Percentiles rank a stretch among this genome's conserved stretches.
Conservation (phyloP, 2,797 vertebrate species). For the Meriones psammophilus region DNA sequence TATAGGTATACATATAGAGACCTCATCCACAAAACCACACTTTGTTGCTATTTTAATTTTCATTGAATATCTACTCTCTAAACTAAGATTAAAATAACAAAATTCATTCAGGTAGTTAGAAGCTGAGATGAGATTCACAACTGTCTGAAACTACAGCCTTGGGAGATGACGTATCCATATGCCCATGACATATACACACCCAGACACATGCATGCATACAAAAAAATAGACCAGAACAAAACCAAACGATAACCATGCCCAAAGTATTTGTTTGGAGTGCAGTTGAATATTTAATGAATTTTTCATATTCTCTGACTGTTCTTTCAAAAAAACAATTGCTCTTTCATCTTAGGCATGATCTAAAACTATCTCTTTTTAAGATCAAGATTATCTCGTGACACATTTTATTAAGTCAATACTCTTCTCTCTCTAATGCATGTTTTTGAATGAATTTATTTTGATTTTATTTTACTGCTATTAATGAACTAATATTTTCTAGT, state of each 20-base stretch:
- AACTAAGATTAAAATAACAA: not conserved
- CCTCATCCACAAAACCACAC: not conserved
- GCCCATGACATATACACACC: not conserved
- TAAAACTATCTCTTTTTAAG: slow-evolving; percentile 9
- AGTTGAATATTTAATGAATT: not conserved
- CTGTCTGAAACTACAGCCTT: not conserved
- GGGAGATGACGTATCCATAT: not conserved
- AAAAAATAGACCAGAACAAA: not conserved
- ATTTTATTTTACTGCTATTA: not conserved
- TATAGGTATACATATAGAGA: not conserved
- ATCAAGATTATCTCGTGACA: not conserved
- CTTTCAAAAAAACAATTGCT: not conserved
- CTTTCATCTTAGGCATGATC: not conserved
- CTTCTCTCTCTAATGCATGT: not conserved
- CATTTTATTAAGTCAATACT: not conserved
- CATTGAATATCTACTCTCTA: not conserved
- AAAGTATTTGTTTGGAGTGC: not conserved
- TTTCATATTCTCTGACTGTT: not conserved
- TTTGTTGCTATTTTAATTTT: slow-evolving; percentile 38
- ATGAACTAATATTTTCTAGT: not conserved
- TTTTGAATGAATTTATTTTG: not conserved
- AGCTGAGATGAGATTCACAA: not conserved
- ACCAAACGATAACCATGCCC: not conserved
- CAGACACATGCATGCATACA: not conserved
- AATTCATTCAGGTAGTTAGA: not conserved